Percentiles rank a stretch among this genome's conserved stretches.
These are phyloP conservation scores for Monoplex corrugatus DNA, from an alignment of 2,888 invertebrate species.

Conservation along the genomic window DNA sequence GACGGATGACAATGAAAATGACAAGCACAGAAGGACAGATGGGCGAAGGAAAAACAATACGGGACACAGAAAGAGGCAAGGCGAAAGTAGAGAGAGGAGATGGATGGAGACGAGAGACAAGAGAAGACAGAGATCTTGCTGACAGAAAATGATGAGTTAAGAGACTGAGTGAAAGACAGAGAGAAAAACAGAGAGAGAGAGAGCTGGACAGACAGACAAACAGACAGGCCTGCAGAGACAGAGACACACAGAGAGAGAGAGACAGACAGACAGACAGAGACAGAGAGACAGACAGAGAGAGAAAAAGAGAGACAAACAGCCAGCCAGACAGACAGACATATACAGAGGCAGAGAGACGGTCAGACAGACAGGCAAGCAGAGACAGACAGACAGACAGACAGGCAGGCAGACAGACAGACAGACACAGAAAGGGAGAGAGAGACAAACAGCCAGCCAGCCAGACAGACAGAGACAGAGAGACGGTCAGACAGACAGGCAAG, in stretches of 20 bases:
- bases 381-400: background rate
- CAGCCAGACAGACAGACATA: background rate
- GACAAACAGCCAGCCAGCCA: background rate
- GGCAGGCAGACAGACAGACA: background rate
- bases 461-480: background rate
- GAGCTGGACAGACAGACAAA: background rate
- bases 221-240: background rate
- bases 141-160: too few relatives aligned
- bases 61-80: too few relatives aligned
- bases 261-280: conserved; percentile 8
- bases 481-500: too few relatives aligned
- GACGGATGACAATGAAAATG: too few relatives aligned
- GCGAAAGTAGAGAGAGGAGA: too few relatives aligned
- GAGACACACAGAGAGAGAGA: conserved; percentile 11
- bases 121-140: too few relatives aligned
- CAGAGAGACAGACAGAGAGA: conserved; percentile 1
- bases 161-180: too few relatives aligned
- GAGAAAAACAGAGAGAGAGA: too few relatives aligned
- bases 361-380: background rate
- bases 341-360: background rate
- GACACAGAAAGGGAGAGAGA: background rate
- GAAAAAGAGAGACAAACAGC: background rate
- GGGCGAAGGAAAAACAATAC: too few relatives aligned
- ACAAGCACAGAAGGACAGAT: too few relatives aligned
- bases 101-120: too few relatives aligned